Conservation (phyloP, 2,797 vertebrate genomes). For the Rhadinocentrus ornatus region DNA sequence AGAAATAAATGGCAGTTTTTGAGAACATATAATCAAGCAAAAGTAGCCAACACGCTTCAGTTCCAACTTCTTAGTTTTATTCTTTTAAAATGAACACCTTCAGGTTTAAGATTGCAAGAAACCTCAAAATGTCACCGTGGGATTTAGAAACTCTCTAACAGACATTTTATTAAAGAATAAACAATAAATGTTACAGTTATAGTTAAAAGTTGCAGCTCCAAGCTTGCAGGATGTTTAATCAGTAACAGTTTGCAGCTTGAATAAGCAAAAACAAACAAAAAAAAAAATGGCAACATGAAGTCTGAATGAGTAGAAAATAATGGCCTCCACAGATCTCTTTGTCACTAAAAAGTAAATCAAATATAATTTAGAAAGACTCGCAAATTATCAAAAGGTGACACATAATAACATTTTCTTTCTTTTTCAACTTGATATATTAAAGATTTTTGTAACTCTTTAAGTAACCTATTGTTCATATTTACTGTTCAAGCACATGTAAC, state of each 20-base stretch:
- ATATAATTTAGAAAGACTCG: constrained; percentile 20
- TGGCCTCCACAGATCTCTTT: constrained; percentile 11
- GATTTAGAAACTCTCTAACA: constrained; percentile 15
- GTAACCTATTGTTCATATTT: constrained; percentile 55
- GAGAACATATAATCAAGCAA: background rate
- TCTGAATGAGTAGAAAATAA: constrained; percentile 17
- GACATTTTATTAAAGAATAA: background rate
- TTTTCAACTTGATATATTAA: background rate
- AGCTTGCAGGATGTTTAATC: constrained; percentile 7
- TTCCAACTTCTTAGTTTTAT: constrained; percentile 11
- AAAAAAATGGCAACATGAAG: constrained; percentile 33
- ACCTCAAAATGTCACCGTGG: constrained; percentile 18
- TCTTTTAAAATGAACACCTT: constrained; percentile 23
- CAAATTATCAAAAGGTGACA: constrained; percentile 16
- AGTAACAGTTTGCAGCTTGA: constrained; percentile 37
- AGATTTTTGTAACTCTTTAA: constrained; percentile 29
- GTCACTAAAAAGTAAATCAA: constrained; percentile 40
- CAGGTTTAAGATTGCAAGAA: constrained; percentile 1
- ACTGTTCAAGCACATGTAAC: constrained; percentile 62
- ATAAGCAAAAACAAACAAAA: constrained; percentile 34
- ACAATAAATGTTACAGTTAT: constrained; percentile 14
- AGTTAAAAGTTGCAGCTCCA: constrained; percentile 28
- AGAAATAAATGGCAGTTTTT: constrained; percentile 12
- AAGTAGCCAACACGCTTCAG: background rate
- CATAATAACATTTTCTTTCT: constrained; percentile 28